Evolutionary conservation across 2,113 vertebrate genomes (phyloP).

Genomic region (Amazona guildingii): DNA sequence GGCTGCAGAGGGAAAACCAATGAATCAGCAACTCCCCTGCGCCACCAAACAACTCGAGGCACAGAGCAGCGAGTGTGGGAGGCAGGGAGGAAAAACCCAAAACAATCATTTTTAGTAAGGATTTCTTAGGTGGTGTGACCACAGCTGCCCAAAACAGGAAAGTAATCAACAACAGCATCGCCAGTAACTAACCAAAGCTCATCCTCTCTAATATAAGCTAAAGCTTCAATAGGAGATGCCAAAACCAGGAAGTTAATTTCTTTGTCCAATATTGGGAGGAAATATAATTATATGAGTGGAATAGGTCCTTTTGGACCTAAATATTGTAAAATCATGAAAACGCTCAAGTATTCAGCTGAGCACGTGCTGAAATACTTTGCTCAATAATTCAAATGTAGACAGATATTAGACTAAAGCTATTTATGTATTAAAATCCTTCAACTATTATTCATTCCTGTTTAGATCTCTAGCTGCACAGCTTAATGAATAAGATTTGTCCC

Average conservation of each 20-base stretch:
- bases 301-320: not conserved
- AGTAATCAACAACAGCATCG: not conserved
- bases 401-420: not conserved
- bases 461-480: not conserved
- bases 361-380: not conserved
- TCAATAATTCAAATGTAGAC: not conserved
- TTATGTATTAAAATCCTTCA: not conserved
- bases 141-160: not conserved
- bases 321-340: not conserved
- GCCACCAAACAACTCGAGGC: not conserved
- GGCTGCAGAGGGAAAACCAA: not conserved
- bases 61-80: not conserved
- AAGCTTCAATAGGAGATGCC: not conserved
- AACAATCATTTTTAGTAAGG: not conserved
- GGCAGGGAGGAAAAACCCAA: not conserved
- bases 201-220: not conserved
- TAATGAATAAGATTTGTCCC: slow-evolving; percentile 22
- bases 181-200: not conserved
- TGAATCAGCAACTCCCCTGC: not conserved
- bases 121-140: not conserved
- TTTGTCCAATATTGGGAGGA: not conserved
- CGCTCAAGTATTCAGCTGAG: not conserved
- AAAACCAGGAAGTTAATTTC: not conserved
- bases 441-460: not conserved
- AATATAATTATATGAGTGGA: not conserved